phyloP scores from a whole-genome alignment of 1,140 invertebrate species.

The Hyposmocoma kahamanoa region DNA sequence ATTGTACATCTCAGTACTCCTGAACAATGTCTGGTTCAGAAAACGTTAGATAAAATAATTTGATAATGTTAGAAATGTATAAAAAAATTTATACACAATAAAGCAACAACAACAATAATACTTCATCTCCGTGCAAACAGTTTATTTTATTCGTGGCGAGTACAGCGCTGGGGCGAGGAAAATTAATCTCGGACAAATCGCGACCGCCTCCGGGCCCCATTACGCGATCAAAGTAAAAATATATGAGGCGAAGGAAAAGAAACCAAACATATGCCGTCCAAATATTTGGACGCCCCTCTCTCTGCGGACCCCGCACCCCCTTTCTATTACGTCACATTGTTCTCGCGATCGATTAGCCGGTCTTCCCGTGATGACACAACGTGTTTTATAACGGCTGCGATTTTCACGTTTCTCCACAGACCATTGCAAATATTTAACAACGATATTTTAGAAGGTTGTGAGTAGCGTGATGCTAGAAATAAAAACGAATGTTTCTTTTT shows the following conservation, averaged over 20 bases:
- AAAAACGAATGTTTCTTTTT: no score
- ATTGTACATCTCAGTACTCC: no score
- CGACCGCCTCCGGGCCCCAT: slow-evolving; percentile 47
- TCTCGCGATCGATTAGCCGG: slow-evolving; percentile 63
- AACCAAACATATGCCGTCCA: slow-evolving; percentile 66
- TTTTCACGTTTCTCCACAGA: slow-evolving; percentile 9
- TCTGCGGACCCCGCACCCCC: slow-evolving; percentile 21
- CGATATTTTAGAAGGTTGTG: no score
- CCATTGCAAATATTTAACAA: no score
- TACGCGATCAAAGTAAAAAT: slow-evolving; percentile 64
- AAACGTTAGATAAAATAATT: no score
- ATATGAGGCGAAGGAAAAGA: slow-evolving; percentile 68
- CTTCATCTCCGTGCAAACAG: no score
- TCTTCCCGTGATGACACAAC: slow-evolving; percentile 39
- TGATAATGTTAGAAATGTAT: no score
- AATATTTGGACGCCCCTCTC: slow-evolving; percentile 51
- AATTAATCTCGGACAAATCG: slow-evolving; percentile 63
- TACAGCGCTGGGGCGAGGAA: slow-evolving; percentile 25
- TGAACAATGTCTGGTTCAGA: no score
- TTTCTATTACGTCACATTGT: slow-evolving; percentile 62
- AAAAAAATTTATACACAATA: no score
- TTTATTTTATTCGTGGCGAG: slow-evolving; percentile 21
- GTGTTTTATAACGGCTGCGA: slow-evolving; percentile 43
- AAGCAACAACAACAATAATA: no score
- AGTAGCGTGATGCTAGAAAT: no score